These are phyloP conservation scores for Cololabis saira DNA, from an alignment of 2,113 vertebrate genomes.

Conservation along the genomic window DNA sequence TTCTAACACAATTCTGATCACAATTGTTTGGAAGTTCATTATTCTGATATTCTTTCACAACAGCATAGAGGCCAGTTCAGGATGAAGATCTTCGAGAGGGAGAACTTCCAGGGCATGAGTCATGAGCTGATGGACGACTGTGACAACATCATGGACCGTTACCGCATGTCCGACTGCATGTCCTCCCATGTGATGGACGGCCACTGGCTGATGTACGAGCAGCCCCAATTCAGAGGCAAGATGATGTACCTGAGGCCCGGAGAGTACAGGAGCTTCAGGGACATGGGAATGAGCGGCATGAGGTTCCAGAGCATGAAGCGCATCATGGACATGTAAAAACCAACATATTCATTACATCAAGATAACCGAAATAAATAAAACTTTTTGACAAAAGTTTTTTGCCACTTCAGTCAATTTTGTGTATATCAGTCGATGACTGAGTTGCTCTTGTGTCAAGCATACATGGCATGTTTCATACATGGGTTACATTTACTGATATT, in stretches of 20 bases:
- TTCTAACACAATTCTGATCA: too few relatives aligned
- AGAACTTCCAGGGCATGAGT: constrained; percentile 42
- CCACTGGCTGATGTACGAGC: constrained; percentile 82
- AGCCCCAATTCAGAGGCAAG: constrained; percentile 68
- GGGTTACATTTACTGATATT: too few relatives aligned
- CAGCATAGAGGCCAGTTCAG: constrained; percentile 60
- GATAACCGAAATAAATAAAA: too few relatives aligned
- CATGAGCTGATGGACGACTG: constrained; percentile 62
- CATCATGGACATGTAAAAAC: constrained; percentile 67
- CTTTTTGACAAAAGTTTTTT: too few relatives aligned
- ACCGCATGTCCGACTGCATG: constrained; percentile 77
- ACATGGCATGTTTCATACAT: too few relatives aligned
- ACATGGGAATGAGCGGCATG: constrained; percentile 10
- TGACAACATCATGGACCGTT: constrained; percentile 76
- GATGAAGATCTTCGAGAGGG: constrained; percentile 51
- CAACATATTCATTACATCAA: neutral
- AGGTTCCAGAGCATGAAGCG: constrained; percentile 74
- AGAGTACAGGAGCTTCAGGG: too few relatives aligned
- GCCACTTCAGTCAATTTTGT: too few relatives aligned
- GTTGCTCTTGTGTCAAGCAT: too few relatives aligned
- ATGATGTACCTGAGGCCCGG: too few relatives aligned
- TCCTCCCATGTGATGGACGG: constrained; percentile 84
- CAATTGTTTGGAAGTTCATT: neutral
- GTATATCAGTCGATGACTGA: too few relatives aligned
- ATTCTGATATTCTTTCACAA: neutral